Evolutionary conservation across 2,888 invertebrate genomes (phyloP), one percentile per base, ranked within the genome.

Genomic region (Lepidochrysops patricia): DNA sequence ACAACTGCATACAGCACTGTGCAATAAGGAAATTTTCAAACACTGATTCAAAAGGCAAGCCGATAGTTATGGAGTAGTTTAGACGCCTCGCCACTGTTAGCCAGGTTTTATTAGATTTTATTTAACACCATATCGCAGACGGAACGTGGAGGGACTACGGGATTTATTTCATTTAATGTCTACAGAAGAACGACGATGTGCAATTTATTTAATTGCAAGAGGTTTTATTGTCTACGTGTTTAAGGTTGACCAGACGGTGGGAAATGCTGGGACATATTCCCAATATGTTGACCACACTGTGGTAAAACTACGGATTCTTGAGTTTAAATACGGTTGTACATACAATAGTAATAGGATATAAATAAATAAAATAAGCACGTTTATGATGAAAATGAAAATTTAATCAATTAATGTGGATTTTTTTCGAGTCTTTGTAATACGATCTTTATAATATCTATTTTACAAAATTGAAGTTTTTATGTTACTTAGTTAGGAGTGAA

Each of bases 181-280:
- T 54, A 65, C 64, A 64, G 62, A 64, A 66, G 60, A 63, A 66
- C 63, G 64, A 58, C 60, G 59, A 62, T 63, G 61, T 64, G 58
- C 69, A 66, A 67, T 70, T 66, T 66, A 62, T 67, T 69, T 65
- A 66, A 68, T 66, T 67, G 65, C 50, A 57, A 35, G 52, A 23
- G 58, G 15, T 13, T 58, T 58, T 61, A 58, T 52, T 61, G 61
- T 58, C 43, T 37, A 37, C 61, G 52, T 61, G 58, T 49, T 50
- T 23, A 32, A 50, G 27, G 29, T 29, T 23, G 27, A 19, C 43
- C 43, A 43, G 19, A 19, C 43, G 23, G 19, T 43, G 7, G 4
- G 43, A 0, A 9, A 19, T 19, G 19, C 9, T 43, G 29, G 48
- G 48, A 57, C 19, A 7, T 26, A 26, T 23, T 29, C 5, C n/a